These are phyloP conservation scores for Whitmania pigra DNA, from an alignment of 1,140 invertebrate species.

Conservation along the genomic window DNA sequence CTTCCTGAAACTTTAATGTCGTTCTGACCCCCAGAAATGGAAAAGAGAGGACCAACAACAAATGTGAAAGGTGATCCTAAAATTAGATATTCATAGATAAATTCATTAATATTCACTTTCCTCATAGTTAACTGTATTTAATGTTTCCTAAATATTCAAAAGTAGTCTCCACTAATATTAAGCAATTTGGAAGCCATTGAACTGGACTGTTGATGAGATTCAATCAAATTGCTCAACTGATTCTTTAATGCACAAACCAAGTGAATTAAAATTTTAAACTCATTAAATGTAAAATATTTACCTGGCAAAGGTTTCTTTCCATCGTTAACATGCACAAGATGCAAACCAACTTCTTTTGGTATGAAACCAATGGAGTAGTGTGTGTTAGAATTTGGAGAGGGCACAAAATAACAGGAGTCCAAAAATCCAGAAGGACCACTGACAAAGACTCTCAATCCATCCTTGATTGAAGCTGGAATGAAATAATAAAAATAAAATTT, in stretches of 20 bases:
- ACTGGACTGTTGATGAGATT: too few relatives aligned
- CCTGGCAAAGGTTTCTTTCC: conserved; percentile 85
- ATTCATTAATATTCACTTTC: not conserved
- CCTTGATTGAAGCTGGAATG: not conserved
- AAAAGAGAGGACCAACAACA: conserved; percentile 59
- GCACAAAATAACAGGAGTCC: conserved; percentile 6
- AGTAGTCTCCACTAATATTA: too few relatives aligned
- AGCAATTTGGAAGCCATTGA: too few relatives aligned
- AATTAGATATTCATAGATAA: not conserved
- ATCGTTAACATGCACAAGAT: conserved; percentile 81
- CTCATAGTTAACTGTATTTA: too few relatives aligned
- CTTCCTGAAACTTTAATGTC: conserved; percentile 70
- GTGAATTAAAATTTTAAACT: too few relatives aligned
- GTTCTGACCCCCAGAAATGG: conserved; percentile 47
- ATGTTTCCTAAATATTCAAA: too few relatives aligned
- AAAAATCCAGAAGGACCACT: conserved; percentile 1
- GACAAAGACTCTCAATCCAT: not conserved
- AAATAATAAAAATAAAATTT: not conserved
- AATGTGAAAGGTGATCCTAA: conserved; percentile 42
- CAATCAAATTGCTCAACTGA: too few relatives aligned
- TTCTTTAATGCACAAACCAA: too few relatives aligned
- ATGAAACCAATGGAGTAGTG: conserved; percentile 82
- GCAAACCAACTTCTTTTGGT: conserved; percentile 80
- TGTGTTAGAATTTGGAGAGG: conserved; percentile 38
- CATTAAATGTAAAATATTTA: conserved; percentile 27